These are phyloP conservation scores for Leptopterna dolabrata DNA, from an alignment of 2,888 invertebrate genomes.

Conservation along the genomic window DNA sequence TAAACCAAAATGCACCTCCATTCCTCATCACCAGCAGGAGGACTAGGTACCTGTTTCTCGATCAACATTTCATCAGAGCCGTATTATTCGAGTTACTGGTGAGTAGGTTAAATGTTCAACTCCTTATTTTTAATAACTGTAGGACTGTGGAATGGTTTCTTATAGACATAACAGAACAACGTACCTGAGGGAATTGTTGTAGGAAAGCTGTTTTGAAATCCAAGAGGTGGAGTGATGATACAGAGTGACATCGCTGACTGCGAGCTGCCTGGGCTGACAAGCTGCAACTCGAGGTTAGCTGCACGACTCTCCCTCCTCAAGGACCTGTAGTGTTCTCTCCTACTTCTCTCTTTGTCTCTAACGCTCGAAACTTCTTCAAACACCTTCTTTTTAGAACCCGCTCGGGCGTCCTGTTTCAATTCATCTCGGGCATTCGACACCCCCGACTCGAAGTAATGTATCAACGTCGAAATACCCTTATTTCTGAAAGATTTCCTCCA, in stretches of 20 bases:
- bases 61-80: too few relatives aligned
- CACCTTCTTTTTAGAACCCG: background rate
- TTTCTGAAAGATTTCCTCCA: conserved; percentile 4
- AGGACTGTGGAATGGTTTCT: too few relatives aligned
- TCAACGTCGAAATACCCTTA: conserved; percentile 28
- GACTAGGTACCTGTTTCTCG: too few relatives aligned
- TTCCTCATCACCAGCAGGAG: too few relatives aligned
- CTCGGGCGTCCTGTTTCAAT: background rate
- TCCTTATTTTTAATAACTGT: too few relatives aligned
- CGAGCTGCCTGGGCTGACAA: background rate
- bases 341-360: conserved; percentile 9
- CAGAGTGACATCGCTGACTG: background rate
- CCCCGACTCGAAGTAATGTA: conserved; percentile 37
- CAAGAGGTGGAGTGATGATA: conserved; percentile 38
- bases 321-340: background rate
- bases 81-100: too few relatives aligned
- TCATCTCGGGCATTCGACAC: background rate
- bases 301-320: background rate
- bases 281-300: background rate
- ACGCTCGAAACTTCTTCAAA: conserved; percentile 20
- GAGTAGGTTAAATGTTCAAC: too few relatives aligned
- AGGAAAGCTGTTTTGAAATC: conserved; percentile 35
- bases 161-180: too few relatives aligned
- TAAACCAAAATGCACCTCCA: too few relatives aligned
- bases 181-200: background rate